phyloP scores from a whole-genome alignment of 2,888 invertebrate genomes.

The Bellardia bayeri region DNA sequence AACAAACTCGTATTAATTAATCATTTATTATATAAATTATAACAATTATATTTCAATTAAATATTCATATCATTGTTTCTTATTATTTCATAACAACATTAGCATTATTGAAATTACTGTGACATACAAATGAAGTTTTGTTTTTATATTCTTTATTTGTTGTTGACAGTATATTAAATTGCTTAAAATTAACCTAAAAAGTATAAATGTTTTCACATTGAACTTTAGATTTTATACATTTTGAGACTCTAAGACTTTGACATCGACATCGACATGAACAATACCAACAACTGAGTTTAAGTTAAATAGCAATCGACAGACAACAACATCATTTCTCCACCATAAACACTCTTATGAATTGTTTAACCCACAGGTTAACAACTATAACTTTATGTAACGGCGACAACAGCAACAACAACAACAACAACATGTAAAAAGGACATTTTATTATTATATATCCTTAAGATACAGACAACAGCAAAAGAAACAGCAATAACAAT shows the following conservation, averaged over 20 bases:
- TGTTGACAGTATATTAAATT: background rate
- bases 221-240: conserved; percentile 26
- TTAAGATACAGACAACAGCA: conserved; percentile 24
- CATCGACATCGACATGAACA: background rate
- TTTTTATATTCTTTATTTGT: background rate
- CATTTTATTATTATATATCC: conserved; percentile 34
- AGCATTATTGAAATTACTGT: background rate
- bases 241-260: conserved; percentile 28
- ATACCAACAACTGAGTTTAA: background rate
- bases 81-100: background rate
- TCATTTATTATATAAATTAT: too few relatives aligned
- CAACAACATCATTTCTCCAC: conserved; percentile 9
- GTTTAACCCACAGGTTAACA: conserved; percentile 57
- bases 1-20: too few relatives aligned
- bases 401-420: background rate
- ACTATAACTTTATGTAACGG: conserved; percentile 32
- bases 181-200: conserved; percentile 16
- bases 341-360: conserved; percentile 55
- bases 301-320: conserved; percentile 13
- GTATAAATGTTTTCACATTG: conserved; percentile 8
- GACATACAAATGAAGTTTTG: background rate
- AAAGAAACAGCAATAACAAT: too few relatives aligned
- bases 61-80: too few relatives aligned
- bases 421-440: conserved; percentile 8
- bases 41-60: too few relatives aligned